phyloP scores from a whole-genome alignment of 2,113 vertebrate species.

The Gnathonemus longibarbis region DNA sequence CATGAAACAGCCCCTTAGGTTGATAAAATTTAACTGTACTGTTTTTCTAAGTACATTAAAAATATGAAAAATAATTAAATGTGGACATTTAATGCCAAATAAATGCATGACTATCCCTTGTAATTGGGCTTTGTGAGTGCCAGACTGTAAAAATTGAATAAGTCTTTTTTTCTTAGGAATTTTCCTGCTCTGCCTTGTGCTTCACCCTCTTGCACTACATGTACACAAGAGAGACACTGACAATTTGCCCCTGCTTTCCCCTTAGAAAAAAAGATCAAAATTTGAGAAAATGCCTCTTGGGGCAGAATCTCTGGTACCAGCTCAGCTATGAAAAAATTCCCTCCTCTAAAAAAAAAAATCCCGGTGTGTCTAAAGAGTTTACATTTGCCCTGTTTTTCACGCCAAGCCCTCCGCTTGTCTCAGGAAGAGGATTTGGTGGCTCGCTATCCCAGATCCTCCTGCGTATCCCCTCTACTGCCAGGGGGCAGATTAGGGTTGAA shows the following conservation, averaged over 20 bases:
- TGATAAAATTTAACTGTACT: neutral
- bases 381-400: conserved; percentile 57
- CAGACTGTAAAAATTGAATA: conserved; percentile 59
- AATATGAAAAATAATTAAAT: conserved; percentile 37
- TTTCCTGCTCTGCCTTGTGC: conserved; percentile 40
- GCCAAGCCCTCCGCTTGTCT: conserved; percentile 67
- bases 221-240: conserved; percentile 3
- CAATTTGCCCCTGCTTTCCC: neutral
- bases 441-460: conserved; percentile 57
- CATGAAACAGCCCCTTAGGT: conserved; percentile 1
- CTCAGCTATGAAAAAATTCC: conserved; percentile 32
- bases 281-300: conserved; percentile 45
- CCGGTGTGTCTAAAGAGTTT: conserved; percentile 37
- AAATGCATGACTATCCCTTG: conserved; percentile 49
- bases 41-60: conserved; percentile 49
- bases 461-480: conserved; percentile 25
- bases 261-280: conserved; percentile 19
- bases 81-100: conserved; percentile 59
- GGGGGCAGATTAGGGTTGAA: conserved; percentile 35
- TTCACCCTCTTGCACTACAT: conserved; percentile 21
- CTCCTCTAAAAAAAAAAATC: neutral
- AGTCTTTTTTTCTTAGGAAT: conserved; percentile 37
- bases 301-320: conserved; percentile 50
- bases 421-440: conserved; percentile 70
- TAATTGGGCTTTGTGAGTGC: conserved; percentile 42